These are phyloP conservation scores for Apteryx owenii DNA, from an alignment of 2,113 vertebrate genomes.

Conservation along the genomic window DNA sequence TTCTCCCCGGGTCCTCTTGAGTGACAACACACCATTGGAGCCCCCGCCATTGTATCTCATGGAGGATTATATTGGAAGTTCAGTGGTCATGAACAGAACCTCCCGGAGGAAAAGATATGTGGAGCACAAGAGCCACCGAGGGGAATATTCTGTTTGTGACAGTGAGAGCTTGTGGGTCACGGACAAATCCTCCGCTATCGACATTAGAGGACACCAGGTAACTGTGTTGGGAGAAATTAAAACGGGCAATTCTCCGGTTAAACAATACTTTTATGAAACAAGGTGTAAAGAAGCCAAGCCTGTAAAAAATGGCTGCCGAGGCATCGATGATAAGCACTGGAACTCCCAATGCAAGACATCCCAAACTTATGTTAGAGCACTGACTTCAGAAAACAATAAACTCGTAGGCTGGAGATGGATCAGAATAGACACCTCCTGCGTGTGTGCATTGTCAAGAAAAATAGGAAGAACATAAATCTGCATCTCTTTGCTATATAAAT, in stretches of 20 bases:
- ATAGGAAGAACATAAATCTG: conserved; percentile 87
- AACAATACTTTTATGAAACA: conserved; percentile 97
- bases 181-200: conserved; percentile 90
- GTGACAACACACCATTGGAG: conserved; percentile 87
- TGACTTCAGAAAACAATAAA: conserved; percentile 87
- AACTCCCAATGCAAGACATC: conserved; percentile 98
- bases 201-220: conserved; percentile 88
- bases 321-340: conserved; percentile 98
- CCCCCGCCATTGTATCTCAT: conserved; percentile 90
- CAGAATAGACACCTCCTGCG: conserved; percentile 97
- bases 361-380: conserved; percentile 92
- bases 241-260: conserved; percentile 85
- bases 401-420: conserved; percentile 94
- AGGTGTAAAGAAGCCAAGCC: conserved; percentile 87
- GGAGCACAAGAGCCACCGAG: conserved; percentile 90
- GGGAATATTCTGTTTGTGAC: conserved; percentile 96
- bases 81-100: conserved; percentile 82
- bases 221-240: conserved; percentile 90
- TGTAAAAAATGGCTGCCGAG: conserved; percentile 89
- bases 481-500: conserved; percentile 90
- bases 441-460: conserved; percentile 95
- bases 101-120: conserved; percentile 87
- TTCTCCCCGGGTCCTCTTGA: conserved; percentile 92
- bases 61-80: conserved; percentile 87
- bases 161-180: conserved; percentile 95